These are phyloP conservation scores for Tenualosa thibaudeaui DNA, from an alignment of 2,797 vertebrate species.

Conservation along the genomic window DNA sequence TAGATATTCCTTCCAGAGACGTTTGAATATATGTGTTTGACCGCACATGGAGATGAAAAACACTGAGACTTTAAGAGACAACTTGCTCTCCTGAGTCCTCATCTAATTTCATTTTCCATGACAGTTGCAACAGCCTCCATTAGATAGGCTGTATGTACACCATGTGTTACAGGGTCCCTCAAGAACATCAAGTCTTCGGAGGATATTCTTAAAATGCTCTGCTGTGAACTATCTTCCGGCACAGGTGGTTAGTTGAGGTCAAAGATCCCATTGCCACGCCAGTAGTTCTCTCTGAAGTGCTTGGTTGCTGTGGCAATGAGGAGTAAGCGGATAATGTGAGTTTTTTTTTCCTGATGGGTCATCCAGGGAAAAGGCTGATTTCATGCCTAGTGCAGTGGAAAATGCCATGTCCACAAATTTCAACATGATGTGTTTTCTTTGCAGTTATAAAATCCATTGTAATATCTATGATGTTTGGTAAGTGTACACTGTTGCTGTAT, in stretches of 20 bases:
- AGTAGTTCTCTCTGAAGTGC: neutral
- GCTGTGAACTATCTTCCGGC: neutral
- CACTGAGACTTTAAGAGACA: neutral
- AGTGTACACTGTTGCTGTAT: neutral
- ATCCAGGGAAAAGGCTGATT: neutral
- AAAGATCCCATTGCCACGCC: constrained; percentile 26
- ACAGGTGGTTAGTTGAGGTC: constrained; percentile 34
- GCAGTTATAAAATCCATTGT: neutral
- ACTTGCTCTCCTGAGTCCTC: neutral
- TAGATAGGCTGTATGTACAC: neutral
- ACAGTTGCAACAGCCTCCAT: neutral
- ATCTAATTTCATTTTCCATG: neutral
- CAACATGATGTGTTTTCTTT: neutral
- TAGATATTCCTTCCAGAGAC: neutral
- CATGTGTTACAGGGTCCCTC: neutral
- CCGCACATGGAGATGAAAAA: neutral
- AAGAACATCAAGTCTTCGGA: neutral
- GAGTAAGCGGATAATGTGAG: neutral
- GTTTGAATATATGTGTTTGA: neutral
- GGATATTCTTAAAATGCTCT: neutral
- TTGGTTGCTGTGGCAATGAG: constrained; percentile 36
- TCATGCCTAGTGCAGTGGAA: neutral
- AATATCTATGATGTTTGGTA: neutral
- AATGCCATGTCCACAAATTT: neutral
- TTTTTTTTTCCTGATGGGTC: neutral